phyloP scores from a whole-genome alignment of 2,888 invertebrate genomes.

The Plagodis pulveraria region DNA sequence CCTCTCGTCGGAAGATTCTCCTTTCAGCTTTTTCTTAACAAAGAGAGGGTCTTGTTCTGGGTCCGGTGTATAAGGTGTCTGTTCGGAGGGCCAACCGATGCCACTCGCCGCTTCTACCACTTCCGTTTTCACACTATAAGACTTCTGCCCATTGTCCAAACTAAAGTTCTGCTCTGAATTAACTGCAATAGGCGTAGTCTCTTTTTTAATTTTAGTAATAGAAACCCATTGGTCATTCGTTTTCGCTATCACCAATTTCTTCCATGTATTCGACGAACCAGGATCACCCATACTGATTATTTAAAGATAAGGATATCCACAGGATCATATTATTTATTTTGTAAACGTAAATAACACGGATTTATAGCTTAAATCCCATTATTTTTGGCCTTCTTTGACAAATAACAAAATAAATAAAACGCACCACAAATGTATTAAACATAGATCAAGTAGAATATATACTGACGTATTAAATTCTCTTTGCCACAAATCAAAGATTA shows the following conservation, averaged over 20 bases:
- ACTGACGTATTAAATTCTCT: too few species aligned
- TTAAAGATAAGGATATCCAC: constrained; percentile 75
- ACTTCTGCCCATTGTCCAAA: constrained; percentile 42
- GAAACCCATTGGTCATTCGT: constrained; percentile 72
- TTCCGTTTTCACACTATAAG: constrained; percentile 54
- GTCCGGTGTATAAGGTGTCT: constrained; percentile 10
- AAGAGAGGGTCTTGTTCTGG: constrained; percentile 6
- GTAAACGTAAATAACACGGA: constrained; percentile 14
- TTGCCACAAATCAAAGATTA: too few species aligned
- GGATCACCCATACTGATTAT: constrained; percentile 82
- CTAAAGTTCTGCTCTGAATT: constrained; percentile 47
- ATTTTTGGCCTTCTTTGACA: constrained; percentile 4
- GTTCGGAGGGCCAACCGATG: constrained; percentile 6
- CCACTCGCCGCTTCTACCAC: not conserved
- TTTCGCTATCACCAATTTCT: constrained; percentile 76
- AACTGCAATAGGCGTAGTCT: constrained; percentile 45
- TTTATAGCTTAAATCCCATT: constrained; percentile 18
- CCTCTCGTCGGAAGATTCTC: constrained; percentile 66
- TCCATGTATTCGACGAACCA: constrained; percentile 69
- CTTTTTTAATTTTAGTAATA: constrained; percentile 60
- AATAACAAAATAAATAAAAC: not conserved
- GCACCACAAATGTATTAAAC: not conserved
- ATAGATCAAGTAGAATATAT: too few species aligned
- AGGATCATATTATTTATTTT: constrained; percentile 69
- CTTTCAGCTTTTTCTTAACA: constrained; percentile 24